Percentiles rank a stretch among this genome's conserved stretches.
These are phyloP conservation scores for Saimiri boliviensis DNA, from an alignment of 2,113 vertebrate species.

Conservation along the genomic window DNA sequence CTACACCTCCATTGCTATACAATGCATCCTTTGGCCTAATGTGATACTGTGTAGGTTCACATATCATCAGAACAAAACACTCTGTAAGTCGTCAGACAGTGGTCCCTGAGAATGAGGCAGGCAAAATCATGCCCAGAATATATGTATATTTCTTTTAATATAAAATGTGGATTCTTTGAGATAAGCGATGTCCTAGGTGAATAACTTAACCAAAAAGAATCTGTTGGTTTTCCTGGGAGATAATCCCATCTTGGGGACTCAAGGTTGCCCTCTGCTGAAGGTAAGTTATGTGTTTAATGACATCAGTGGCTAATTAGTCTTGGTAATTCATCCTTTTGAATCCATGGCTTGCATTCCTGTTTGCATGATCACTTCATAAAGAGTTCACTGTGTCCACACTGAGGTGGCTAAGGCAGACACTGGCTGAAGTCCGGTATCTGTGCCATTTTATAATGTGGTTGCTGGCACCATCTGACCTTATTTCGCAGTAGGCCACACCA, in stretches of 20 bases:
- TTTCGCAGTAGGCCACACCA: neutral
- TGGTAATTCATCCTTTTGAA: neutral
- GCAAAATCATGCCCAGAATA: neutral
- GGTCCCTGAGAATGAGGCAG: neutral
- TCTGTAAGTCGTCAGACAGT: neutral
- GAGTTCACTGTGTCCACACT: neutral
- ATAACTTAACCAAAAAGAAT: neutral
- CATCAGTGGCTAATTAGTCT: neutral
- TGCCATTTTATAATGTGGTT: neutral
- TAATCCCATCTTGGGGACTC: neutral
- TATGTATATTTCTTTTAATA: neutral
- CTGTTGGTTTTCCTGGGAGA: neutral
- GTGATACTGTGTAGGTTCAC: accelerated
- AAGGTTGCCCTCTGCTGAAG: neutral
- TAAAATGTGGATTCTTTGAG: neutral
- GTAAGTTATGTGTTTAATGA: neutral
- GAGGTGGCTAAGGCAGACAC: neutral
- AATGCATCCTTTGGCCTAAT: neutral
- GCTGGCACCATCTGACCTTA: neutral
- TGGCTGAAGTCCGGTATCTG: too few species aligned
- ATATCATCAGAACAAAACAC: neutral
- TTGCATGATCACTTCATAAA: neutral
- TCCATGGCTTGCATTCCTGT: neutral
- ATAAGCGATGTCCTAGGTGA: neutral
- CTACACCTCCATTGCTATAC: neutral